Evolutionary conservation across 92 coral and sea anemone species (phyloP), one percentile per base, ranked within the genome.

Genomic region (Palythoa grandiflora): DNA sequence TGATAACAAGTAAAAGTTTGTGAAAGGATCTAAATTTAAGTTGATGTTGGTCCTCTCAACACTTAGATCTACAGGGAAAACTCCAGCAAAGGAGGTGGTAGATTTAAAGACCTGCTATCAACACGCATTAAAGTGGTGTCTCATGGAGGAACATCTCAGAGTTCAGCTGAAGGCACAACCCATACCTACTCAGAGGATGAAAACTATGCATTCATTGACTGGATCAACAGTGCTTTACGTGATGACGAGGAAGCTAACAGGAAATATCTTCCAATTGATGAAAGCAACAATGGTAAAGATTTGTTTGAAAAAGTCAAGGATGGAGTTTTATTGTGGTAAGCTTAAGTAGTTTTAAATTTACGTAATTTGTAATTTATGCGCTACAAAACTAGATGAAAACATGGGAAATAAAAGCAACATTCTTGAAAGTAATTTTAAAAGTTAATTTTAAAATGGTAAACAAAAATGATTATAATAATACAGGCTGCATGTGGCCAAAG

Each of bases 161-260:
- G 95, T 57, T 95, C 99, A 1, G 97, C 99, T 5, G 97, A 95
- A 73, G 99, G 98, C 50, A 96, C 99, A 47, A 96, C 94, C 7
- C 99, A 96, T 68, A 87, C 97, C 0, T 92, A 83, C 68, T 92
- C 99, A 0, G 98, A 96, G 63, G 95, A 93, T 0, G 99, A 97
- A 68, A 90, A 89, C 35, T 93, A 90, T 14, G 99, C 99, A 54
- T 97, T 97, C 87, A 93, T 93, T 36, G 98, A 97, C 86, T 97
- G 99, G 99, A 94, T 97, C 10, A 97, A 95, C 89, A 95, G 96
- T 66, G 92, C 95, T 66, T 75, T 95, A 50, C 89, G 73, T 15
- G 95, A 94, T 37, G 97, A 94, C 63, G 83, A 68, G 19, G 98
- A 95, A 48, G 89, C 88, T 14, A 89, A 72, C 3, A 88, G 79